Conservation (phyloP, 2,888 invertebrate genomes). For the Drosophila vallismaia region DNA sequence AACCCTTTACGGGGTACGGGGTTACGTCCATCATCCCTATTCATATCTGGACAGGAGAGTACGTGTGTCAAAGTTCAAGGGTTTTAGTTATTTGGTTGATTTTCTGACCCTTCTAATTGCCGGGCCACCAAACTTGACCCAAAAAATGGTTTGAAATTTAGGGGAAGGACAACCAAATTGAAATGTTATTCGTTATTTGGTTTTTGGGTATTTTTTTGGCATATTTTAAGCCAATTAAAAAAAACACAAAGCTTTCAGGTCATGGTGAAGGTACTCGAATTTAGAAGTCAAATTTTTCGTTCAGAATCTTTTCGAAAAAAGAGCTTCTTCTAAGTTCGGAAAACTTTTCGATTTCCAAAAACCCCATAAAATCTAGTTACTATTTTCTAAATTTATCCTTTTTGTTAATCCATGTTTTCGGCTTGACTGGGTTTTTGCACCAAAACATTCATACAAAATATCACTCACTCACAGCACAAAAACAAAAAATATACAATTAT, state of each 20-base stretch:
- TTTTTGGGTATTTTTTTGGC: not conserved
- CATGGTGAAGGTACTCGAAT: not conserved
- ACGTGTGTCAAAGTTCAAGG: constrained; percentile 29
- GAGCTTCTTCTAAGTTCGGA: too few species aligned
- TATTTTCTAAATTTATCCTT: constrained; percentile 7
- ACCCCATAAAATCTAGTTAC: not conserved
- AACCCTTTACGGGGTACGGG: constrained; percentile 4
- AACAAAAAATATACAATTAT: constrained; percentile 18
- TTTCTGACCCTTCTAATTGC: constrained; percentile 20
- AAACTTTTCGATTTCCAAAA: too few species aligned
- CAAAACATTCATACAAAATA: not conserved
- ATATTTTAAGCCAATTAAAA: not conserved
- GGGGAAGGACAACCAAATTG: constrained; percentile 2
- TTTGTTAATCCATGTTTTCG: constrained; percentile 15
- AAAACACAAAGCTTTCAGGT: not conserved
- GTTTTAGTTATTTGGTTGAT: constrained; percentile 14
- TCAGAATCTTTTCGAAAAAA: too few species aligned
- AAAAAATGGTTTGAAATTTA: not conserved
- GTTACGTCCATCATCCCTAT: not conserved
- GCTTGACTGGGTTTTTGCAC: not conserved
- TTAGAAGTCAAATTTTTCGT: too few species aligned
- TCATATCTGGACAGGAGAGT: constrained; percentile 4
- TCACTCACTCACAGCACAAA: constrained; percentile 1
- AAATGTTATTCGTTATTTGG: not conserved
- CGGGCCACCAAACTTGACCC: constrained; percentile 17